Evolutionary conservation across 2,113 vertebrate species (phyloP), one percentile per base, ranked within the genome.

Genomic region (Raja brachyura): DNA sequence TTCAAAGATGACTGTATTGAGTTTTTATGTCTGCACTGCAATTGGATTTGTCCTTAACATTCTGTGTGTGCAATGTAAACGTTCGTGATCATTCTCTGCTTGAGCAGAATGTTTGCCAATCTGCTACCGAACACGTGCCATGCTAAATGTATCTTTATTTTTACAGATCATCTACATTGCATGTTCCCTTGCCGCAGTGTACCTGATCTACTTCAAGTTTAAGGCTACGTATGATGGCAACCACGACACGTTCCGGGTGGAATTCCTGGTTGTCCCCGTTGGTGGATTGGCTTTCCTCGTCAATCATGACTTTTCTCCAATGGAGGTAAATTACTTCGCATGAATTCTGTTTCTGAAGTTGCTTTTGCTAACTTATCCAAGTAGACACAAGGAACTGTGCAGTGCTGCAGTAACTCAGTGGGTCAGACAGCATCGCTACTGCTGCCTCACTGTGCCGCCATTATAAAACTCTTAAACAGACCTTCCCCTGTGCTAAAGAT

Each of bases 191-290:
- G 98, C 98, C 95, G 99, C 98, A 0, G 97, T 99, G 93, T 99
- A 99, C 95, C 96, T 99, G 96, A 98, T 99, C 96, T 99, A 99
- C 95, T 95, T 97, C 94, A 99, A 99, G 94, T 99, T 99, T 94
- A 99, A 99, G 96, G 99, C 99, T 0, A 99, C 98, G 16, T 99
- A 99, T 0, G 99, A 99, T 25, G 98, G 99, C 14, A 99, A 99
- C 96, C 98, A 99, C 0, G 99, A 99, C 94, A 99, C 99, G 0
- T 99, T 99, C 97, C 96, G 99, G 94, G 97, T 98, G 95, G 99
- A 99, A 96, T 99, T 99, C 93, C 97, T 99, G 94, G 97, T 99
- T 1, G 97, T 99, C 66, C 99, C 99, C 3, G 98, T 99, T 0
- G 98, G 98, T 11, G 99, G 99, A 5, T 96, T 99, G 93, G 97